Conservation (phyloP, 2,888 invertebrate genomes). For the Cryptophagus acutangulus region DNA sequence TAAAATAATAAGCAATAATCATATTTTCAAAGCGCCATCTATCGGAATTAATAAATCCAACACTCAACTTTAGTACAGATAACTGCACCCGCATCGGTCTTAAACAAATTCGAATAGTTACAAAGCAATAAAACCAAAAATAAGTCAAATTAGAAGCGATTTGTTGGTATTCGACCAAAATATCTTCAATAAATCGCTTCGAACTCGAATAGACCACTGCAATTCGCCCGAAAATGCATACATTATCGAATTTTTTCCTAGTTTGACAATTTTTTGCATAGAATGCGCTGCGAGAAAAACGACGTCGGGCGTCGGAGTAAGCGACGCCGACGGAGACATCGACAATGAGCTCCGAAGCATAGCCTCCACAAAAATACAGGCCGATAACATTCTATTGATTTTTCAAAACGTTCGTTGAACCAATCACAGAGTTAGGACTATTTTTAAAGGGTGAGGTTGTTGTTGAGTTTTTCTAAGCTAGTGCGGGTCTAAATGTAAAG, state of each 20-base stretch:
- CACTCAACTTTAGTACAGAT: too few relatives aligned
- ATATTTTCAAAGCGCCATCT: too few relatives aligned
- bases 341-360: constrained; percentile 44
- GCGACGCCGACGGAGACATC: constrained; percentile 47
- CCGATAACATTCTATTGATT: constrained; percentile 61
- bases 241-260: constrained; percentile 29
- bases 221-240: too few relatives aligned
- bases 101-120: too few relatives aligned
- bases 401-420: constrained; percentile 57
- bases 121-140: too few relatives aligned
- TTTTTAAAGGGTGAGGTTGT: constrained; percentile 55
- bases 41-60: too few relatives aligned
- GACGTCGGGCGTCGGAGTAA: constrained; percentile 43
- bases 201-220: too few relatives aligned
- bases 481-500: constrained; percentile 39
- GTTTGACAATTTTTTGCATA: constrained; percentile 38
- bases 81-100: too few relatives aligned
- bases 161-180: too few relatives aligned
- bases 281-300: constrained; percentile 44
- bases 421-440: constrained; percentile 52
- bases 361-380: constrained; percentile 50
- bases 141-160: too few relatives aligned
- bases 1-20: too few relatives aligned
- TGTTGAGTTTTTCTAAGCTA: constrained; percentile 45
- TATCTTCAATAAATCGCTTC: too few relatives aligned